Evolutionary conservation across 2,113 vertebrate genomes (phyloP), one percentile per base, ranked within the genome.

Genomic region (Penelope pileata): DNA sequence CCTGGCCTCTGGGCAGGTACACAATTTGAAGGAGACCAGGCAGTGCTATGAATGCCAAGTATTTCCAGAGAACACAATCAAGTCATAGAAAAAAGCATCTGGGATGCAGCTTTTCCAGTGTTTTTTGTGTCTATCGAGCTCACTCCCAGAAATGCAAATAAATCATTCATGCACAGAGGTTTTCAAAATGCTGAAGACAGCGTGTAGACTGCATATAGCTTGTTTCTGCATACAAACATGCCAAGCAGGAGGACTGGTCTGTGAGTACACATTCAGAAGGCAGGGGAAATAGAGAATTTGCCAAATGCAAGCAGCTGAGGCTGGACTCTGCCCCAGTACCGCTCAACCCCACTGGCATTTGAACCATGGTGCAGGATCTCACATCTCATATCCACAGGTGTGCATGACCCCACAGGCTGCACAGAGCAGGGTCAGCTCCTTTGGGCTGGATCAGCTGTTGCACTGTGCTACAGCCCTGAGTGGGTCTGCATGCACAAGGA

Each of bases 11-110:
- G 17, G 87, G 94, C 66, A 95, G 80, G 86, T 78, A 69, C 32
- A 92, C 26, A 15, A 81, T 69, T 88, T 88, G 83, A 91, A 92
- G 78, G 51, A 93, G 80, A 93, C 32, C 73, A 94, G 64, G 74
- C 62, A 95, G 23, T 27, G 23, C 26, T 88, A 86, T 9, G 12
- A 90, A 86, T 75, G 83, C 91, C 88, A 95, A 92, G 30, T 75
- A 81, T 63, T 93, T 51, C 51, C 76, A 88, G 68, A 86, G 91
- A 90, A 86, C 34, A 80, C 42, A 90, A 88, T 10, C 24, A 85
- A 88, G 86, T 63, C 83, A 86, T 21, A 81, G 51, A 59, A 70
- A 70, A 74, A 86, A 74, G 63, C 83, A 93, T 95, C 88, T 94
- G 88, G 76, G 83, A 88, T 90, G 80, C 79, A 96, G 91, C 47